These are phyloP conservation scores for Dromas ardeola DNA, from an alignment of 2,113 vertebrate species.

Conservation along the genomic window DNA sequence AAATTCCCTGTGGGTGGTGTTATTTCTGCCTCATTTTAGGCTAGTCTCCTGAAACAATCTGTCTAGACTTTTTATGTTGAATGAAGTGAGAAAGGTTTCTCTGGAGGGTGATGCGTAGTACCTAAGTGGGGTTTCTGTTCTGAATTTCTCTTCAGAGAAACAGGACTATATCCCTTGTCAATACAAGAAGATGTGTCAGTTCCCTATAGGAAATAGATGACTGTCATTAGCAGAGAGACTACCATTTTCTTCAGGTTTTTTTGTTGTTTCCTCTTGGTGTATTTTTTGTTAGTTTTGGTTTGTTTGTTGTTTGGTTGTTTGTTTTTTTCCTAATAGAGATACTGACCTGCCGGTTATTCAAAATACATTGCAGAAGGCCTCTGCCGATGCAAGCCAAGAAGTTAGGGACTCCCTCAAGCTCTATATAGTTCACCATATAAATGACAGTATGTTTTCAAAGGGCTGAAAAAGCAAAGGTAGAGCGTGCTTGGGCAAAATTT, in stretches of 20 bases:
- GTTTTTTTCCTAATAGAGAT: neutral
- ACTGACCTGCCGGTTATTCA: neutral
- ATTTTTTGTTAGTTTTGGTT: neutral
- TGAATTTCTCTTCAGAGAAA: neutral
- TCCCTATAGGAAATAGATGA: neutral
- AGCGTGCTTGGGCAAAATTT: fast-evolving
- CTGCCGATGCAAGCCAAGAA: neutral
- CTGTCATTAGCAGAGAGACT: neutral
- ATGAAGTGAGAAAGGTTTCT: neutral
- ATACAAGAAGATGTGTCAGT: neutral
- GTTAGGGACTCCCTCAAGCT: neutral
- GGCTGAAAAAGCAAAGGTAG: neutral
- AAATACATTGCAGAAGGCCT: neutral
- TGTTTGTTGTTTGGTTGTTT: neutral
- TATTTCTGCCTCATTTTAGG: constrained; percentile 6
- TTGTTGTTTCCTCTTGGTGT: neutral
- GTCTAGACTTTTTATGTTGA: neutral
- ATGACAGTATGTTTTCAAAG: neutral
- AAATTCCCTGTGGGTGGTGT: neutral
- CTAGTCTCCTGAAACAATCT: neutral
- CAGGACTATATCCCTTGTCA: neutral
- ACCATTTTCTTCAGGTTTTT: neutral
- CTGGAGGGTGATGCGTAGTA: neutral
- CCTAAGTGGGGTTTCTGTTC: neutral
- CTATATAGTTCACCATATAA: fast-evolving